Base-by-base conservation (phyloP, 2,113 vertebrate genomes). In the Gallinago paraguaiae region DNA sequence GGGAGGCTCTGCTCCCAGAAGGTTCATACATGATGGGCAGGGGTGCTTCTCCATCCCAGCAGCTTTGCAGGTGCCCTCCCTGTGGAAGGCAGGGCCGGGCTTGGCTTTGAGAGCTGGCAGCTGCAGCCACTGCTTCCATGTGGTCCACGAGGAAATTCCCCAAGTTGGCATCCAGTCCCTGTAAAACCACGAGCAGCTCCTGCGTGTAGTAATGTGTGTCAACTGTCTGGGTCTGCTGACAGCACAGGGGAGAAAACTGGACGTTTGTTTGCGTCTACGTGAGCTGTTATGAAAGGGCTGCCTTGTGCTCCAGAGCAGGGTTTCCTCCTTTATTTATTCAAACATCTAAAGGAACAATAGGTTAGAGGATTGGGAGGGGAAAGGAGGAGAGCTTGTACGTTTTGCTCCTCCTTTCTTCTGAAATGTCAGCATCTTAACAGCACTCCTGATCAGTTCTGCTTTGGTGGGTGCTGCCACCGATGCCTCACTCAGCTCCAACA, bases 401-500 rank as follows among this genome's bases (percentile, higher is more conserved):
- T 71, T 88, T 82, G 67, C 45, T 87, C 35, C 61, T 87, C 67
- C 67, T 68, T 90, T 65, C 12, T 53, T 75, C 41, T 30, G 75
- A 89, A 61, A 54, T n/a, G 28, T 65, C 91, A 72, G 37, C 50
- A 22, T 61, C 65, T 86, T 78, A 12, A 12, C 30, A 76, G 74
- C 0, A 1, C 23, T 76, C 57, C 17, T 41, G 61, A n/a, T 70
- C 67, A 3, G 28, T 57, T 50, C 75, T 74, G 63, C 48, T 63
- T 70, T 77, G 50, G 28, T 39, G 51, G 57, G 35, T 48, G 75
- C 57, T 63, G 72, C 60, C 7, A 4, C 25, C 2, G 12, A 43
- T 2, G 6, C n/a, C 0, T 4, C 18, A 3, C 43, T 64, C 11
- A 0, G 31, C n/a, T 53, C 30, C 11, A 11, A 24, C 4, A 14